Base-by-base conservation (phyloP, 2,113 vertebrate genomes). In the Halichoerus grypus region DNA sequence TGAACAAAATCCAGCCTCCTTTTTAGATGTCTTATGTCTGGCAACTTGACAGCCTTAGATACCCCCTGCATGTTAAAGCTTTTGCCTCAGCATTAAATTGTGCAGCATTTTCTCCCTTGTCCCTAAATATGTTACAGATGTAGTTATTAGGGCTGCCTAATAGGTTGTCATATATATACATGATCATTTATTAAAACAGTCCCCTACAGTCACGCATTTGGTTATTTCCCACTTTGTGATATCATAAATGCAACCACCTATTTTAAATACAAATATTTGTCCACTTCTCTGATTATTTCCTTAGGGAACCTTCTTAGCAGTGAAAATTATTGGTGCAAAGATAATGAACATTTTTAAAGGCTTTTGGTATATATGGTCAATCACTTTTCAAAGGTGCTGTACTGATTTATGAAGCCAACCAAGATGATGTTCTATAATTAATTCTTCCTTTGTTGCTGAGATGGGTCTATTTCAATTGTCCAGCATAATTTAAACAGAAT, bases 401-500 rank as follows among this genome's bases (percentile, higher is more conserved):
- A 46, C 22, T 71, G 51, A 67, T 76, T 94, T 94, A 57, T 7
- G 74, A 94, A 90, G n/a, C 57, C 16, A 87, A 26, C 13, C 18
- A 85, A 59, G 24, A 28, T 79, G 19, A n/a, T 82, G 72, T 46
- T 26, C 21, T 74, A 11, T 59, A 80, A 77, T 72, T 46, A 74
- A 96, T 82, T 72, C 31, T 83, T 53, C 89, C 55, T 95, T 88
- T 94, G 63, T 81, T 84, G 11, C 49, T 81, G 63, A 53, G 55
- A 57, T 39, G 74, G 36, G 51, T 87, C 8, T 22, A 49, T 77
- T 93, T 76, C 28, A 92, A 31, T 51, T 84, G 26, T 28, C 22
- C 87, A 42, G 46, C 12, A 65, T 92, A 95, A 80, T 86, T 93
- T 83, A 91, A 94, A 92, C 1, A 65, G 33, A 88, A 90, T 69